Conservation (phyloP, 2,113 vertebrate genomes). For the Oryzias curvinotus region DNA sequence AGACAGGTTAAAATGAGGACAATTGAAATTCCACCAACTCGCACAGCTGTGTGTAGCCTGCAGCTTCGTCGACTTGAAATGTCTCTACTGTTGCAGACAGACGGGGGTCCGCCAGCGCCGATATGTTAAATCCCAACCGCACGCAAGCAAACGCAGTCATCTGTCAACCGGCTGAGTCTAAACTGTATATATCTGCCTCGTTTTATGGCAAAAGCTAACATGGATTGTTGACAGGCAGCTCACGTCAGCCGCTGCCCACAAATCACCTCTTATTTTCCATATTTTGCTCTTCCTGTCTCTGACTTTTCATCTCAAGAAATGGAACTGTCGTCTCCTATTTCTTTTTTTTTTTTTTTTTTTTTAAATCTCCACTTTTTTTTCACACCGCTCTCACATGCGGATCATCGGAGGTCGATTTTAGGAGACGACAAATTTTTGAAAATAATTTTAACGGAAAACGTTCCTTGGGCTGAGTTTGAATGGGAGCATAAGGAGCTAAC, state of each 20-base stretch:
- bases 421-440: no score
- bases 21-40: conserved; percentile 46
- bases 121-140: not conserved
- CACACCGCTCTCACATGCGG: no score
- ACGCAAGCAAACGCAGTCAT: conserved; percentile 6
- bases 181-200: conserved; percentile 6
- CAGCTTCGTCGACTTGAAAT: conserved; percentile 17
- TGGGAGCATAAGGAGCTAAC: no score
- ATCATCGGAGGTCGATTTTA: no score
- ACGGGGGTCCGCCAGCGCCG: not conserved
- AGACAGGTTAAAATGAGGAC: conserved; percentile 33
- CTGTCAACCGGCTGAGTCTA: not conserved
- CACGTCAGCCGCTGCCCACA: conserved; percentile 17
- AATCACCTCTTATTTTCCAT: conserved; percentile 5
- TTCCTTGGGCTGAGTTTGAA: no score
- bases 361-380: no score
- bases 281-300: not conserved
- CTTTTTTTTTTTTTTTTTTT: not conserved
- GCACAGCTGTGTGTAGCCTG: conserved; percentile 40
- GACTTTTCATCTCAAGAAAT: conserved; percentile 1
- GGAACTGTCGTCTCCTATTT: not conserved
- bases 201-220: conserved; percentile 4
- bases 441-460: no score
- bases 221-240: conserved; percentile 4
- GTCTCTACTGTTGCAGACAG: conserved; percentile 11